phyloP scores from a whole-genome alignment of 2,113 vertebrate genomes.

The Dasyprocta punctata region DNA sequence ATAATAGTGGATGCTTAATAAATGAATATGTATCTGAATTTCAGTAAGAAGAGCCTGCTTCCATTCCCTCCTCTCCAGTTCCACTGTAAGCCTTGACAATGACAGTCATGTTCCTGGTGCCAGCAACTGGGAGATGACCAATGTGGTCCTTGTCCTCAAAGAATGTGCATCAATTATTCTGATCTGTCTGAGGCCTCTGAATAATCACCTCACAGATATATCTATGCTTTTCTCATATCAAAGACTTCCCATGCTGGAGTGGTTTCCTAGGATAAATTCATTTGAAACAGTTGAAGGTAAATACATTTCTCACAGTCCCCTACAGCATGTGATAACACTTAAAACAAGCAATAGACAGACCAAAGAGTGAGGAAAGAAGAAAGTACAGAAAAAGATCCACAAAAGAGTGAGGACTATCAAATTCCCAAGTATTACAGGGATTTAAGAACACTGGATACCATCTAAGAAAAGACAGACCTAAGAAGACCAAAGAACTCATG shows the following conservation, averaged over 20 bases:
- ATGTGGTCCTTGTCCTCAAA: not conserved
- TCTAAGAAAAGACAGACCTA: not conserved
- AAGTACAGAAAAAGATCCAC: not conserved
- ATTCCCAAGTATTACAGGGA: not conserved
- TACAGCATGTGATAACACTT: not conserved
- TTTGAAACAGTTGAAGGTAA: not conserved
- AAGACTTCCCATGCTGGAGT: not conserved
- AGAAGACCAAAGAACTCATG: not conserved
- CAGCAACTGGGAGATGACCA: not conserved
- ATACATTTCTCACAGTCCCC: not conserved
- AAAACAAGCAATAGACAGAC: not conserved
- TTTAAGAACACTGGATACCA: not conserved
- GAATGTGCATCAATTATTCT: not conserved
- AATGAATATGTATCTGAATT: not conserved
- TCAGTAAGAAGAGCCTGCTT: not conserved
- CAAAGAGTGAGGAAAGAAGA: not conserved
- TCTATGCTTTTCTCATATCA: not conserved
- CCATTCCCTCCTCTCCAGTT: not conserved
- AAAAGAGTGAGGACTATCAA: not conserved
- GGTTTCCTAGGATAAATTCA: not conserved
- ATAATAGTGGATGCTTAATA: not conserved
- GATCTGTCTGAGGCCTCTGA: not conserved
- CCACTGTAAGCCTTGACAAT: not conserved
- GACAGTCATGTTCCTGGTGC: not conserved
- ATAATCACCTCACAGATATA: not conserved